Base-by-base conservation (phyloP, 2,113 vertebrate species). In the Sinosuthora webbiana region DNA sequence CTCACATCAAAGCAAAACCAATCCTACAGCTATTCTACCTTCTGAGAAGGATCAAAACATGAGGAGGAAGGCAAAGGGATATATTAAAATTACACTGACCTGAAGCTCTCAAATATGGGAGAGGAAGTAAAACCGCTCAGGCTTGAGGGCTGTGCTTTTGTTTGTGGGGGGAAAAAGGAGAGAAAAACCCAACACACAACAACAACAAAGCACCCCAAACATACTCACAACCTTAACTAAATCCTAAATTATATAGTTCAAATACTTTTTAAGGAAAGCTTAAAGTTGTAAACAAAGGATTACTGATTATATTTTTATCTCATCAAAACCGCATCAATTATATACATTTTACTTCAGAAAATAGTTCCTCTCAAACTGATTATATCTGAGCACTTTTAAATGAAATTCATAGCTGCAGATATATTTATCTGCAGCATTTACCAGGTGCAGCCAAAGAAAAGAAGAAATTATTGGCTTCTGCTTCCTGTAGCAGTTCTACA, bases 371-470 rank as follows among this genome's bases (percentile, higher is more conserved):
- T 95, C 84, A 87, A 95, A 37, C 19, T 11, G 16, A 90, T 96
- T 81, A 47, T 91, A 92, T 57, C 62, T 87, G 83, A 96, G 89
- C 27, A 86, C 45, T 62, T 95, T 84, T 85, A 71, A 56, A 65
- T 96, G 91, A 95, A 95, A 97, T 90, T 91, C 83, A 83, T 81
- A 91, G 73, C 60, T 94, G 63, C 41, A 88, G 84, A 76, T 90
- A 76, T 52, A 93, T 53, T 79, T 37, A 78, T 18, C 39, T 84
- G 31, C 53, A 68, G 57, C 63, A 79, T 64, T 93, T 69, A 69
- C 73, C 81, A 82, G 77, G 63, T 83, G 30, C 47, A 79, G 70
- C 35, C 70, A 69, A 85, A 85, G 42, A 93, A 91, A 95, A 97
- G 69, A 73, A 47, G 31, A 78, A 88, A 79, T 64, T 49, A 81